These are phyloP conservation scores for Parotia lawesii DNA, from an alignment of 2,113 vertebrate species.

Conservation along the genomic window DNA sequence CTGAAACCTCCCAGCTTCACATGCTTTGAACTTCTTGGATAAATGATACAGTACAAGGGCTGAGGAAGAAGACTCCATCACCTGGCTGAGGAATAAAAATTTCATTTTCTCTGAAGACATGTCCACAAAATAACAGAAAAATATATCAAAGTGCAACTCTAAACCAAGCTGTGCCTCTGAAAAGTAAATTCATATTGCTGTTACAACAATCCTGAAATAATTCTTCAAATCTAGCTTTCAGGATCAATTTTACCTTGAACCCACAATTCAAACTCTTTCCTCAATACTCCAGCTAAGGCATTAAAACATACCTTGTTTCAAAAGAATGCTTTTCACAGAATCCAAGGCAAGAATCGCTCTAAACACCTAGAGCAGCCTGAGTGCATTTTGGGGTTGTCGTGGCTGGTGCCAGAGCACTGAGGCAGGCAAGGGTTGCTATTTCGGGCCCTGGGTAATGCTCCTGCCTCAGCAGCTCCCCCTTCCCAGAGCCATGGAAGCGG, in stretches of 20 bases:
- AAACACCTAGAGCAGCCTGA: background rate
- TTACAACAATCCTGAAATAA: background rate
- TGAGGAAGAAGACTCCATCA: background rate
- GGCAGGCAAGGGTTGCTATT: background rate
- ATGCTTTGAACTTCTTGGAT: background rate
- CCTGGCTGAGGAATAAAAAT: background rate
- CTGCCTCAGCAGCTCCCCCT: background rate
- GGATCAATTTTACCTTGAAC: background rate
- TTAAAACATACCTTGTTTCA: background rate
- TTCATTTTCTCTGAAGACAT: background rate
- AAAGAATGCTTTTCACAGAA: background rate
- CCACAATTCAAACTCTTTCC: background rate
- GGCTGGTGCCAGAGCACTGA: background rate
- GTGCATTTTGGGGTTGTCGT: background rate
- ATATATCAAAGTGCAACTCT: background rate
- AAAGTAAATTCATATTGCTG: background rate
- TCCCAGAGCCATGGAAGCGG: background rate
- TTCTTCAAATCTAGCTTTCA: background rate
- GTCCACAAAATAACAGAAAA: background rate
- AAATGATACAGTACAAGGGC: background rate
- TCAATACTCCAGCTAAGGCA: background rate
- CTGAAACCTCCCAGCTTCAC: background rate
- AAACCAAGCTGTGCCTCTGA: background rate
- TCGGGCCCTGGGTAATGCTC: background rate
- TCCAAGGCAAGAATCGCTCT: background rate